Base-by-base conservation (phyloP, 2,888 invertebrate genomes). In the Oscheius myriophilus region DNA sequence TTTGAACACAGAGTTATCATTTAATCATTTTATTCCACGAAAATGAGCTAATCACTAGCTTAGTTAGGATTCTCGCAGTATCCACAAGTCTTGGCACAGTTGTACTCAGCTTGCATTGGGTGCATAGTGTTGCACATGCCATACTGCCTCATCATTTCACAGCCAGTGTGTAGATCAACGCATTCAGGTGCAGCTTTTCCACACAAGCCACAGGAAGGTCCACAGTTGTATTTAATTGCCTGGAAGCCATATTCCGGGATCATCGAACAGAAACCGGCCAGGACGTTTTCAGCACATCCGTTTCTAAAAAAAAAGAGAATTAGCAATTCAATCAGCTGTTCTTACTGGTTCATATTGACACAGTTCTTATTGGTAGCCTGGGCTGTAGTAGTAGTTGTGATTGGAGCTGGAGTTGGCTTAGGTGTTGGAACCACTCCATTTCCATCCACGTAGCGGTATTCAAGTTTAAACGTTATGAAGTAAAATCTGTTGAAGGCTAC, bases 61-160 rank as follows among this genome's bases (percentile, higher is more conserved):
- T 57, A 73, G 26, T 70, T 71, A 25, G 76, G 76, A 59, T 63
- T 70, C n/a, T 49, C 25, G 67, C 76, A 76, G 59, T 63, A 76
- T 26, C 76, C 76, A 61, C 76, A 76, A 3, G 73, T 69, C 7
- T 49, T 18, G 0, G 76, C 68, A 53, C 26, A 39, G 16, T 46
- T 46, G 25, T 46, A 61, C 18, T 61, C 61, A 4, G 45, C 45
- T 1, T 26, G 21, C 49, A 61, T 61, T 25, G 61, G 61, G 6
- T 45, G 26, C 18, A 45, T 12, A 3, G 61, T 43, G 2, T 16
- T 6, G 26, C 61, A 61, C 45, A 61, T 45, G 2, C 61, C 61
- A 9, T 21, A 25, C 4, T 42, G 26, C 23, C 7, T 33, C 7
- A 61, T 33, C 1, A 12, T 3, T 1, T 42, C 41, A 41, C 63